These are phyloP conservation scores for Candidula unifasciata DNA, from an alignment of 2,888 invertebrate genomes.

Conservation along the genomic window DNA sequence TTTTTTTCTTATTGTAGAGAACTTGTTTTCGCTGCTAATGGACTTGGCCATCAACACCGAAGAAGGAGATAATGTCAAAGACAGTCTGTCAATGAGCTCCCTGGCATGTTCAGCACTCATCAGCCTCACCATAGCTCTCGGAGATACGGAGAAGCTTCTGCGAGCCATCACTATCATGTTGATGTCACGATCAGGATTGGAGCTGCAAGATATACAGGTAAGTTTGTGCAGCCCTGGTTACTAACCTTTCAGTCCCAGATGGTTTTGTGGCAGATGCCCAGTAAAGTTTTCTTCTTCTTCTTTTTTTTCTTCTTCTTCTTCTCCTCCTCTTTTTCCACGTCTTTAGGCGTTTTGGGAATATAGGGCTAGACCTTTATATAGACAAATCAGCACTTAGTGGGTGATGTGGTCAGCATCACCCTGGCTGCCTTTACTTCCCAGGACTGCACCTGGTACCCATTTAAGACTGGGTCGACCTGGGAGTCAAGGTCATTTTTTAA, in stretches of 20 bases:
- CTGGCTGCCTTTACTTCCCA: no score
- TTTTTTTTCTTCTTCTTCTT: not conserved
- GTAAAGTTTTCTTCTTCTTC: not conserved
- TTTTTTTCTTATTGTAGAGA: constrained; percentile 86
- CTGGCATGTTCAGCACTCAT: constrained; percentile 94
- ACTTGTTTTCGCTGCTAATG: constrained; percentile 89
- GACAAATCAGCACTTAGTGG: no score
- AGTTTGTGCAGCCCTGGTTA: not conserved
- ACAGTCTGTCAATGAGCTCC: constrained; percentile 85
- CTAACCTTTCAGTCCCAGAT: no score
- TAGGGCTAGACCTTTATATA: no score
- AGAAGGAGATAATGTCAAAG: constrained; percentile 63
- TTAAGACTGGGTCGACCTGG: no score
- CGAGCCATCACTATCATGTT: constrained; percentile 91
- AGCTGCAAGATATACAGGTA: constrained; percentile 85
- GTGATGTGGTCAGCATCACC: no score
- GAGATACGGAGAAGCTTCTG: constrained; percentile 93
- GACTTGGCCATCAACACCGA: constrained; percentile 87
- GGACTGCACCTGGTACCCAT: no score
- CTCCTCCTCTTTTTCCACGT: not conserved
- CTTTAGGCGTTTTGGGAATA: not conserved
- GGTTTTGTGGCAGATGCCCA: no score
- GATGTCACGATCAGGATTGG: constrained; percentile 88
- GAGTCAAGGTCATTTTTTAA: no score
- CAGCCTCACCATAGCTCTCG: constrained; percentile 93